Conservation (phyloP, 2,888 invertebrate genomes). For the Cantharis flavilabris region DNA sequence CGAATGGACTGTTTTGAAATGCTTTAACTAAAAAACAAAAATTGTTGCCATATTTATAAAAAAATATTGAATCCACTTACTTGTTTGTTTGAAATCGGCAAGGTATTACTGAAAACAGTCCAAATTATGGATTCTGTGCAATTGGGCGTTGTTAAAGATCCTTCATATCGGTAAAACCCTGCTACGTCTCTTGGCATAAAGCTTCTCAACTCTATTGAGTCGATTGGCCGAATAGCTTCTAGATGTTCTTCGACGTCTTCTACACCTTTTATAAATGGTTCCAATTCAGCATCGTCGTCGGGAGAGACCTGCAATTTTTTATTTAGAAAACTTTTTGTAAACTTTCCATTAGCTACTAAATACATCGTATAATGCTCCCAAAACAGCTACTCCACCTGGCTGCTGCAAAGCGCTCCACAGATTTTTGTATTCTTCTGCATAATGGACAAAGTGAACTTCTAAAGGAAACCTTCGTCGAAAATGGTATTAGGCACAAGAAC, state of each 20-base stretch:
- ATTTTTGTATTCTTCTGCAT: slow-evolving; percentile 58
- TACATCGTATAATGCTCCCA: slow-evolving; percentile 67
- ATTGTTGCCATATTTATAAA: background rate
- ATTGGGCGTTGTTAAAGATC: slow-evolving; percentile 75
- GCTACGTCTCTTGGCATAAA: slow-evolving; percentile 62
- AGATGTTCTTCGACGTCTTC: slow-evolving; percentile 40
- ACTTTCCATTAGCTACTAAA: slow-evolving; percentile 25
- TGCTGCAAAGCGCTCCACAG: slow-evolving; percentile 59
- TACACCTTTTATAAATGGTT: slow-evolving; percentile 43
- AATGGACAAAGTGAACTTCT: slow-evolving; percentile 72
- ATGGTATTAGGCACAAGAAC: background rate
- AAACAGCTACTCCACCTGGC: slow-evolving; percentile 65
- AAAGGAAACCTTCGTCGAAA: slow-evolving; percentile 59
- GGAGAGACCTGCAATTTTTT: slow-evolving; percentile 48
- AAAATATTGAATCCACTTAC: slow-evolving; percentile 39
- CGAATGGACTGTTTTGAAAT: slow-evolving; percentile 53
- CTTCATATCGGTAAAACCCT: slow-evolving; percentile 63
- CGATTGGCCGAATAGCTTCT: slow-evolving; percentile 10
- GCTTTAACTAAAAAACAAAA: slow-evolving; percentile 46
- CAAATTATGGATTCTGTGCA: slow-evolving; percentile 77
- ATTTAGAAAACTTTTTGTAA: background rate
- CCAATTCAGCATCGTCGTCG: slow-evolving; percentile 49
- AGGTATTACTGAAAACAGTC: slow-evolving; percentile 65
- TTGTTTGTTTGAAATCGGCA: slow-evolving; percentile 60
- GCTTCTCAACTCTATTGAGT: slow-evolving; percentile 41